A percentile compares a stretch with the other conserved stretches of the same genome.
phyloP scores from a whole-genome alignment of 2,888 invertebrate species.

The Drosophila meridionalis region DNA sequence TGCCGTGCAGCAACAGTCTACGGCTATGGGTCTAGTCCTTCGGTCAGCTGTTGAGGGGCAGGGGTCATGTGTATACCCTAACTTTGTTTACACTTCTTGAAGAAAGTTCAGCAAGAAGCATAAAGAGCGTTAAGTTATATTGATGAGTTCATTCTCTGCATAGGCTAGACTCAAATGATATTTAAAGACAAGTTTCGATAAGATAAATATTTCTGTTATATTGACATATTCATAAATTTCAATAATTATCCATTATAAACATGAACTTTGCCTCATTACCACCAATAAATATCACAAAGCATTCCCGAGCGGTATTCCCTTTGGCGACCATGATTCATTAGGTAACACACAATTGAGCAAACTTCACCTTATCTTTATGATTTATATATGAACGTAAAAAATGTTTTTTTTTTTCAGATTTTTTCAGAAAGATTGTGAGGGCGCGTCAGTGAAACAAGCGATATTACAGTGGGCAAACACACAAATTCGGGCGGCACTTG shows the following conservation, averaged over 20 bases:
- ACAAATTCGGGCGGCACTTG: not conserved
- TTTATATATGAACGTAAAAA: constrained; percentile 1
- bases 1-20: constrained; percentile 24
- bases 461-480: constrained; percentile 8
- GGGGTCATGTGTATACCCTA: not conserved
- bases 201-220: not conserved
- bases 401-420: constrained; percentile 12
- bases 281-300: not conserved
- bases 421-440: constrained; percentile 25
- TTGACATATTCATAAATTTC: not conserved
- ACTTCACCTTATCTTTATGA: constrained; percentile 27
- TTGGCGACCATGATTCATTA: constrained; percentile 33
- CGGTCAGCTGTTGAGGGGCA: constrained; percentile 33
- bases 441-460: not conserved
- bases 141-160: not conserved
- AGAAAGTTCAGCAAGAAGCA: constrained; percentile 2
- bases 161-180: not conserved
- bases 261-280: constrained; percentile 19
- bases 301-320: constrained; percentile 28
- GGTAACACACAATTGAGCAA: constrained; percentile 2
- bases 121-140: not conserved
- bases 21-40: constrained; percentile 14
- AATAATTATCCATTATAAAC: not conserved
- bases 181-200: not conserved
- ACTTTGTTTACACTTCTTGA: constrained; percentile 37